Conservation (phyloP, 2,888 invertebrate genomes). For the Amiota mariae region DNA sequence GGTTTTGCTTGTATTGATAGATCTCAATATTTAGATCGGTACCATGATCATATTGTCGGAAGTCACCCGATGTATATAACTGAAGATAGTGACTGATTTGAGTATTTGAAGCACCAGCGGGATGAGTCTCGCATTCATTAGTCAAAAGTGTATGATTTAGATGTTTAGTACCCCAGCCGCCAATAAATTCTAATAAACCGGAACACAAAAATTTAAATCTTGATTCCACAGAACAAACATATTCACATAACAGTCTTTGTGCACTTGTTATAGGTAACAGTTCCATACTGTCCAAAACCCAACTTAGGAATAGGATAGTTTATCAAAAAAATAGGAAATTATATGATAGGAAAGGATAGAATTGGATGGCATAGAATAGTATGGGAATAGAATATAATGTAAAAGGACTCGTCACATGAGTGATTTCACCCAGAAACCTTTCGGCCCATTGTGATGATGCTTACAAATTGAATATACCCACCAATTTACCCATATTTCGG, state of each 20-base stretch:
- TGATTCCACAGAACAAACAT: constrained; percentile 77
- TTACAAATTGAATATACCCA: no score
- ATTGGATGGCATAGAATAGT: no score
- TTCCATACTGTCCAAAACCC: constrained; percentile 74
- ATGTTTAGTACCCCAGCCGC: constrained; percentile 69
- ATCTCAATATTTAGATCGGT: constrained; percentile 74
- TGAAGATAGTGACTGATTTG: constrained; percentile 84
- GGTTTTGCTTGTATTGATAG: constrained; percentile 76
- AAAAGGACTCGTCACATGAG: no score
- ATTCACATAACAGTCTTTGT: constrained; percentile 67
- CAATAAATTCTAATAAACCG: constrained; percentile 65
- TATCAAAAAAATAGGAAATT: no score
- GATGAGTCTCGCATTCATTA: constrained; percentile 79
- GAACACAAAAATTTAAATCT: constrained; percentile 63
- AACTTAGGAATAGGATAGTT: constrained; percentile 49
- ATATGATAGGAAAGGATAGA: no score
- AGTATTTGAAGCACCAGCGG: constrained; percentile 81
- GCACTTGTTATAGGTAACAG: constrained; percentile 76
- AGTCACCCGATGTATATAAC: constrained; percentile 74
- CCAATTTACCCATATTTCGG: no score
- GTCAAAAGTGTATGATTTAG: constrained; percentile 77
- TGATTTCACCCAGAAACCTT: no score
- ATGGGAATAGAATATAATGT: no score
- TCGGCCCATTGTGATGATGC: no score
- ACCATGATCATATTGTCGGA: constrained; percentile 78